Evolutionary conservation across 2,888 invertebrate species (phyloP), one percentile per base, ranked within the genome.

Genomic region (Rhamphomyia laevipes): DNA sequence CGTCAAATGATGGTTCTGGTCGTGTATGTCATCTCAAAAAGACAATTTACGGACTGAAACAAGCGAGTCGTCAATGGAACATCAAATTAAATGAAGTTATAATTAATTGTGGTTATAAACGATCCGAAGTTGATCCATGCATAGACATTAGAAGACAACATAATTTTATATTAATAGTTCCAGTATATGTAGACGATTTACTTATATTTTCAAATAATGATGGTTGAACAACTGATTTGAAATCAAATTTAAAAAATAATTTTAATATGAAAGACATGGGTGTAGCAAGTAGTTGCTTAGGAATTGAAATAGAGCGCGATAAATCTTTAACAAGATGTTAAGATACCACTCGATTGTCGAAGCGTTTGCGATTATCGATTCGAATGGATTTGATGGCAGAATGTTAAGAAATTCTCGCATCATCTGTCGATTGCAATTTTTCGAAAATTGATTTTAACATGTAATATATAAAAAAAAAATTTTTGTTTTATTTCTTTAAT

Each of bases 31-130:
- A 47, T 41, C 45, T 56, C 9, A 47, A 49, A 5, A 51, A 54
- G 47, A 42, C 48, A 15, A n/a, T 57, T 15, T 56, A 56, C 45
- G 55, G 55, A 12, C 46, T 56, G 2, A 55, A 56, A 45, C 56
- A 56, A 47, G 50, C 56, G 3, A 50, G 50, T 41, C 46, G 56
- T 27, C 15, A 48, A 16, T 55, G 53, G 55, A 55, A 55, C 31
- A 18, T 45, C 27, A 49, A 48, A 30, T 38, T 55, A 21, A 44
- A 50, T 42, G 15, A 48, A 23, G 44, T 41, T n/a, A 46, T 23
- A n/a, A 21, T 21, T 30, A 43, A 15, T 46, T 40, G n/a, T n/a
- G n/a, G n/a, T n/a, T n/a, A n/a, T n/a, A n/a, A n/a, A n/a, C n/a
- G n/a, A n/a, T n/a, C n/a, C 5, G 43, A 46, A 33, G 13, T 27